phyloP scores from a whole-genome alignment of 2,113 vertebrate genomes.

The Hydrochoerus hydrochaeris region DNA sequence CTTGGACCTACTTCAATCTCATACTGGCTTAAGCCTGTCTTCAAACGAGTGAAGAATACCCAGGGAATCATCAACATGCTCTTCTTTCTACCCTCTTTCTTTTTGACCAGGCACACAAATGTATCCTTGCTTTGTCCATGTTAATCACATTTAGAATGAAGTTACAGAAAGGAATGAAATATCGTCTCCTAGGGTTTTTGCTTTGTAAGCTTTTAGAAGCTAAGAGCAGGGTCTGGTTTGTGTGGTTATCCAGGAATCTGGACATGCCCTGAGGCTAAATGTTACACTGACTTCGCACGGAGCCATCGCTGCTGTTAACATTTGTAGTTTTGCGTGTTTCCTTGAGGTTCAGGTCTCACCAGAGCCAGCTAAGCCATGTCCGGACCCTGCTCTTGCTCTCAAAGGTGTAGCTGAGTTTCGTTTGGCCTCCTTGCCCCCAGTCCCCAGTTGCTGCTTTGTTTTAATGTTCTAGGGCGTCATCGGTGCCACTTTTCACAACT shows the following conservation, averaged over 20 bases:
- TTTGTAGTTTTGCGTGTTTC: neutral
- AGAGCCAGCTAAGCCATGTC: neutral
- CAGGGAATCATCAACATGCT: accelerated
- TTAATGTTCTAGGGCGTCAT: neutral
- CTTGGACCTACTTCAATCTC: neutral
- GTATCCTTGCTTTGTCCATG: neutral
- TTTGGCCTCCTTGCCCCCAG: neutral
- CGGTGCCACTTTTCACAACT: neutral
- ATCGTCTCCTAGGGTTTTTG: neutral
- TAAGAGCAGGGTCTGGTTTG: neutral
- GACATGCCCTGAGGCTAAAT: accelerated
- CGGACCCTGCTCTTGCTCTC: neutral
- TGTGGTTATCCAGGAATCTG: neutral
- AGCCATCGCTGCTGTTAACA: neutral
- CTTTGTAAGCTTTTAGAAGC: neutral
- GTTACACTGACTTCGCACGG: neutral
- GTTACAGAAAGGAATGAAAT: neutral
- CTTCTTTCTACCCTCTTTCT: neutral
- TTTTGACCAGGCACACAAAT: accelerated
- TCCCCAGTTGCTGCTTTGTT: neutral
- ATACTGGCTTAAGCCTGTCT: neutral
- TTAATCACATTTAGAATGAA: neutral
- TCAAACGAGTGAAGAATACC: neutral
- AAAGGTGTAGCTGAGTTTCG: neutral
- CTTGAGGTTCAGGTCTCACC: neutral